These are phyloP conservation scores for Agapostemon virescens DNA, from an alignment of 2,888 invertebrate species.

Conservation along the genomic window DNA sequence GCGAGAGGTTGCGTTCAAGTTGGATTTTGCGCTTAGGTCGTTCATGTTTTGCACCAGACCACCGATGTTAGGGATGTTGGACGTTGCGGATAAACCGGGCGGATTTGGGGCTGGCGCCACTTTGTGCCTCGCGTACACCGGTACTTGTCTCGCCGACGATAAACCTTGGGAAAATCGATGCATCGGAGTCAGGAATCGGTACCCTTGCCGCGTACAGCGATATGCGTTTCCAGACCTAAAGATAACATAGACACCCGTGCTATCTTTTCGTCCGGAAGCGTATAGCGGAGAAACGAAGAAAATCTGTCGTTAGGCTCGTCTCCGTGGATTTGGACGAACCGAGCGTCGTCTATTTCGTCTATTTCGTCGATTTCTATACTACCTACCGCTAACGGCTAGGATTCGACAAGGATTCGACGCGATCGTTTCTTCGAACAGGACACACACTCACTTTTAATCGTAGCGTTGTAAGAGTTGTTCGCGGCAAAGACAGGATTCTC, in stretches of 20 bases:
- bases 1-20: conserved; percentile 71
- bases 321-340: not conserved
- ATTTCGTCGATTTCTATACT: too few species aligned
- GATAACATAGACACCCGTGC: too few species aligned
- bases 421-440: not conserved
- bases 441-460: conserved; percentile 83
- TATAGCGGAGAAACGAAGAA: not conserved
- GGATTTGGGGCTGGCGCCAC: conserved; percentile 75
- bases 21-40: conserved; percentile 76
- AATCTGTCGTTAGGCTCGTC: not conserved
- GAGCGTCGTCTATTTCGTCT: too few species aligned
- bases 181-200: not conserved
- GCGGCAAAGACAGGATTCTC: conserved; percentile 80
- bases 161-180: conserved; percentile 62
- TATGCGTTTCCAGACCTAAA: too few species aligned
- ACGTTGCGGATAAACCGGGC: conserved; percentile 76
- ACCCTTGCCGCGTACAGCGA: not conserved
- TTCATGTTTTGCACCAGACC: conserved; percentile 79
- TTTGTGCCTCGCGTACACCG: conserved; percentile 74
- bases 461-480: conserved; percentile 81
- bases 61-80: conserved; percentile 77
- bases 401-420: not conserved
- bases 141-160: conserved; percentile 72
- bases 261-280: too few species aligned
- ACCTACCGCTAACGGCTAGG: too few species aligned